These are phyloP conservation scores for Drosophila obscura DNA, from an alignment of 1,140 invertebrate genomes.

Conservation along the genomic window DNA sequence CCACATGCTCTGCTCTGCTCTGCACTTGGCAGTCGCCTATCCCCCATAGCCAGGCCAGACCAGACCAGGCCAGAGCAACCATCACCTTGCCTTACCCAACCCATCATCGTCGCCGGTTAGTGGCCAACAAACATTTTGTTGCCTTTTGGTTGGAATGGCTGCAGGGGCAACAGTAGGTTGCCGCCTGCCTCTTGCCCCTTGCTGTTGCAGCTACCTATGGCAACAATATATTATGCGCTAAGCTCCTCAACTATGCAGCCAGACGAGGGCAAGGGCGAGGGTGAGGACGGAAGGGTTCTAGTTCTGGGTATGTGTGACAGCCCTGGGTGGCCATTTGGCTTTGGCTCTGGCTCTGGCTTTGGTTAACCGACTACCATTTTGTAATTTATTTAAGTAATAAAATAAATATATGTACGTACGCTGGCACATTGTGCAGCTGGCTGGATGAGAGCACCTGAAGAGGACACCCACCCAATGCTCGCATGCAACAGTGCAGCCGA, in stretches of 20 bases:
- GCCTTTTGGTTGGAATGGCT: constrained; percentile 29
- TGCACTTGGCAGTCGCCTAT: too few species aligned
- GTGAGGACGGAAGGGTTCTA: neutral
- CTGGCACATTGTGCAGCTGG: constrained; percentile 36
- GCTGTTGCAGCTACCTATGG: constrained; percentile 25
- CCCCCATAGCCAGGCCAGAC: too few species aligned
- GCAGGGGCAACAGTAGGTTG: neutral
- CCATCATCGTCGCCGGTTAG: constrained; percentile 6
- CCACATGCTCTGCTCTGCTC: too few species aligned
- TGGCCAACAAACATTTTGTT: constrained; percentile 37
- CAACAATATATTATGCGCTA: constrained; percentile 75
- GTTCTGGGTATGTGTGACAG: too few species aligned
- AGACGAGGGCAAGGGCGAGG: neutral
- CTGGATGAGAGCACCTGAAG: constrained; percentile 19
- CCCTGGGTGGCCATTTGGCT: constrained; percentile 9
- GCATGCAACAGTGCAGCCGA: too few species aligned
- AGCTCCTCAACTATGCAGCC: constrained; percentile 63
- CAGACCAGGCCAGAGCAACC: neutral
- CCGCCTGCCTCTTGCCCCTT: neutral
- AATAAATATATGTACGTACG: constrained; percentile 68
- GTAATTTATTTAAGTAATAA: constrained; percentile 83
- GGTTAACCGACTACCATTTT: constrained; percentile 81
- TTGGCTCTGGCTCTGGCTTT: constrained; percentile 51
- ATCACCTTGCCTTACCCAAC: constrained; percentile 10
- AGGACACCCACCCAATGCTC: neutral